These are phyloP conservation scores for Euzophera pinguis DNA, from an alignment of 2,888 invertebrate species.

Conservation along the genomic window DNA sequence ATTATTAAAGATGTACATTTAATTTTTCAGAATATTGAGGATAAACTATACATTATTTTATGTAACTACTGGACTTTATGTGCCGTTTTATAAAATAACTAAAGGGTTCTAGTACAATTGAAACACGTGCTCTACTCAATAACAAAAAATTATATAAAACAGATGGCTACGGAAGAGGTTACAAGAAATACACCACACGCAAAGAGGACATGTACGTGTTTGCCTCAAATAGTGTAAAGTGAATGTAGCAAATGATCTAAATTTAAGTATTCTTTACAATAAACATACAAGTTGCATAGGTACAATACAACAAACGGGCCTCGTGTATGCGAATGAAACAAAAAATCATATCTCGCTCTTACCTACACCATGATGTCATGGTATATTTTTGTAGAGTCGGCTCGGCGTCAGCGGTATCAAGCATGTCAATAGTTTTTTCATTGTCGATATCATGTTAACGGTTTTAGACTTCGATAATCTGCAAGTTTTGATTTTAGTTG, in stretches of 20 bases:
- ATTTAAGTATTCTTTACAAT: not conserved
- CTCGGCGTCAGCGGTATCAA: slow-evolving; percentile 55
- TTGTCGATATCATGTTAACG: slow-evolving; percentile 41
- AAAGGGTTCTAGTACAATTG: too few relatives aligned
- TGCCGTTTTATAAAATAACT: too few relatives aligned
- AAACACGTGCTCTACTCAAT: too few relatives aligned
- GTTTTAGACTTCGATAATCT: too few relatives aligned
- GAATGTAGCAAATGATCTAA: slow-evolving; percentile 59
- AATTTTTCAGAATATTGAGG: too few relatives aligned
- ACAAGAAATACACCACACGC: not conserved
- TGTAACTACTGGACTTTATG: too few relatives aligned
- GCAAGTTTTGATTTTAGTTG: too few relatives aligned
- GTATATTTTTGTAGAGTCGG: slow-evolving; percentile 69
- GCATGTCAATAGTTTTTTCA: slow-evolving; percentile 61
- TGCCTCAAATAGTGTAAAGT: slow-evolving; percentile 36
- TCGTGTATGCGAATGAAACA: slow-evolving; percentile 29
- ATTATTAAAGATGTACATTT: too few relatives aligned
- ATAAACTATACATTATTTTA: too few relatives aligned
- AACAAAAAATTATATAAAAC: too few relatives aligned
- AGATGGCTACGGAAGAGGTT: not conserved
- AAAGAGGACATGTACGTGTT: not conserved
- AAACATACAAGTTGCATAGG: too few relatives aligned
- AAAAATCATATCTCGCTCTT: slow-evolving; percentile 48
- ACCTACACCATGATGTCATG: slow-evolving; percentile 78
- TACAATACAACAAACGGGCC: too few relatives aligned